These are phyloP conservation scores for Fistularia tabacaria DNA, from an alignment of 2,797 vertebrate genomes.

Conservation along the genomic window DNA sequence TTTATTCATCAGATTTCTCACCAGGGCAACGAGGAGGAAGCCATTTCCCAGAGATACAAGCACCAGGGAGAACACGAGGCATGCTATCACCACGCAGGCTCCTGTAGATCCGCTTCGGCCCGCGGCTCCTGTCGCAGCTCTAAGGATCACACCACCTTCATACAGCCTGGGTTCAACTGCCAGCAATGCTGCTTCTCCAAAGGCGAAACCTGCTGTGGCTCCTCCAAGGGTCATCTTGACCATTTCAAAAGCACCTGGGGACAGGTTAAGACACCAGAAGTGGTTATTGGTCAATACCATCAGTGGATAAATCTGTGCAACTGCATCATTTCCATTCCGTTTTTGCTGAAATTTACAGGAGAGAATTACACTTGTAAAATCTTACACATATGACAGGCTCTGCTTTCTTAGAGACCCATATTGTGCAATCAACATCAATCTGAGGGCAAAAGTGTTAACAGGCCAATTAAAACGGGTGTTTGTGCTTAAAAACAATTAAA, in stretches of 20 bases:
- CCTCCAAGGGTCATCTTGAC: conserved; percentile 25
- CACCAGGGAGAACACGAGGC: conserved; percentile 48
- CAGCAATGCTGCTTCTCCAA: conserved; percentile 46
- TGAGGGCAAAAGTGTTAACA: too few relatives aligned
- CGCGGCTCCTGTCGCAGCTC: conserved; percentile 24
- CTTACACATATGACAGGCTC: too few relatives aligned
- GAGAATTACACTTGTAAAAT: too few relatives aligned
- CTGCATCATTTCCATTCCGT: too few relatives aligned
- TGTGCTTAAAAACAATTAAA: too few relatives aligned
- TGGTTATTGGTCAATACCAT: too few relatives aligned
- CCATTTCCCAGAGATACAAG: conserved; percentile 55
- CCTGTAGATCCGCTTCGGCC: conserved; percentile 44
- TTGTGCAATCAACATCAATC: too few relatives aligned
- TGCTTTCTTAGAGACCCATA: too few relatives aligned
- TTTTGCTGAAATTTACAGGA: too few relatives aligned
- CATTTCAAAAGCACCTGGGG: conserved; percentile 20
- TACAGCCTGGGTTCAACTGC: conserved; percentile 38
- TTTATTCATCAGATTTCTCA: conserved; percentile 34
- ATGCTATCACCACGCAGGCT: conserved; percentile 39
- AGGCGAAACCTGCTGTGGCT: conserved; percentile 49
- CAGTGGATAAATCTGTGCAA: too few relatives aligned
- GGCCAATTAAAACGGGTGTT: too few relatives aligned
- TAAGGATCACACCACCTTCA: conserved; percentile 34
- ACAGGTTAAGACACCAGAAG: too few relatives aligned
- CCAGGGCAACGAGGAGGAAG: conserved; percentile 49